These are phyloP conservation scores for Diaperis boleti DNA, from an alignment of 2,888 invertebrate species.

Conservation along the genomic window DNA sequence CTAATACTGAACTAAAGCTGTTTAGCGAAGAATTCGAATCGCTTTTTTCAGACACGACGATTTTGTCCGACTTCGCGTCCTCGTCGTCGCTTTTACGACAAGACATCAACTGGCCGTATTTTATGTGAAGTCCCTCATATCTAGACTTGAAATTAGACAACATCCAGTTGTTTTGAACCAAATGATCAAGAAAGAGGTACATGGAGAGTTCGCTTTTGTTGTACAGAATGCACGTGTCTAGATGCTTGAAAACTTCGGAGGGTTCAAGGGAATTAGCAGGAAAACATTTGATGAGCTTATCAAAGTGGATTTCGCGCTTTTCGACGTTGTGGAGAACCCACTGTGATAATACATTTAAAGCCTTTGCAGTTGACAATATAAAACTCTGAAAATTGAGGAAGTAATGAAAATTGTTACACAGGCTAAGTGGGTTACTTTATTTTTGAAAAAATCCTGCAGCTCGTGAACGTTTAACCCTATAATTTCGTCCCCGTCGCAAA, in stretches of 20 bases:
- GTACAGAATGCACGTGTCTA: slow-evolving; percentile 71
- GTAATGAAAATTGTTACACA: slow-evolving; percentile 1
- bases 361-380: slow-evolving; percentile 63
- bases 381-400: slow-evolving; percentile 59
- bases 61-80: slow-evolving; percentile 57
- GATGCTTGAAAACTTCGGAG: slow-evolving; percentile 68
- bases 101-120: slow-evolving; percentile 63
- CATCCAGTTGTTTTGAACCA: slow-evolving; percentile 67
- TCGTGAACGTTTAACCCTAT: slow-evolving; percentile 66
- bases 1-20: slow-evolving; percentile 58
- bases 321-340: slow-evolving; percentile 69
- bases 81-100: slow-evolving; percentile 50
- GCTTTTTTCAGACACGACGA: slow-evolving; percentile 59
- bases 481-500: slow-evolving; percentile 70
- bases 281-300: slow-evolving; percentile 68
- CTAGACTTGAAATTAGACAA: slow-evolving; percentile 67
- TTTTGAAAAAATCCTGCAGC: slow-evolving; percentile 69
- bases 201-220: slow-evolving; percentile 71
- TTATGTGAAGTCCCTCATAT: slow-evolving; percentile 66
- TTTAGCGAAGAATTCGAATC: slow-evolving; percentile 52
- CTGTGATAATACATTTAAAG: slow-evolving; percentile 68
- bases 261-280: slow-evolving; percentile 67
- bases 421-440: slow-evolving; percentile 63
- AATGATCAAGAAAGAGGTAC: slow-evolving; percentile 68
- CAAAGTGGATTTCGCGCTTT: slow-evolving; percentile 70